Evolutionary conservation across 2,888 invertebrate genomes (phyloP), one percentile per base, ranked within the genome.

Genomic region (Philhelius pedissequus): DNA sequence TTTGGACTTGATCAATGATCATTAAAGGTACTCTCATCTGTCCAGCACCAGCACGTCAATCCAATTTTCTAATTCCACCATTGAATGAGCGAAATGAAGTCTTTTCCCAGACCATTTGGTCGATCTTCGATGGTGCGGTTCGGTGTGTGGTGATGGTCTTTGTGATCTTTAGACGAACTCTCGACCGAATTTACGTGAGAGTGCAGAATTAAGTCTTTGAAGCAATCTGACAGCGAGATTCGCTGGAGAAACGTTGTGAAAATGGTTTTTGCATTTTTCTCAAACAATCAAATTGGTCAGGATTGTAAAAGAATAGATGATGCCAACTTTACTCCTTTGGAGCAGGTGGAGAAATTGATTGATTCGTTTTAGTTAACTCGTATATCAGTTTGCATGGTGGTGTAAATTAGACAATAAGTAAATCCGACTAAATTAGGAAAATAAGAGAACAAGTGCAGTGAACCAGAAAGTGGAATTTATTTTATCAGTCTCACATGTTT

Each of bases 231-330:
- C 35, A 4, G 30, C 18, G n/a, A n/a, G n/a, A n/a, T n/a, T n/a
- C 15, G n/a, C 50, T 20, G 32, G 62, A 64, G 76, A 81, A 81
- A 81, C 70, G 75, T 30, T 78, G 78, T 56, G 64, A 73, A 62
- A 58, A 48, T 43, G 40, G 38, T 52, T 82, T 71, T 68, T 82
- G 52, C 66, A 48, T 78, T 78, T 82, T 82, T 82, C 82, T 78
- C 82, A 82, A 82, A 78, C 82, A 82, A 82, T 82, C 82, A 78
- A 32, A 40, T 27, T 50, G 73, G 66, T 68, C 71, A 66, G 73
- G 71, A 40, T 25, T 40, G 32, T 22, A 3, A 25, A 4, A 25
- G 4, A 32, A 30, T 27, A 32, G 54, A 43, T 30, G 48, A 48
- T 64, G 32, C 32, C 15, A 27, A 7, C 7, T 3, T 9, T 27